Evolutionary conservation across 2,113 vertebrate genomes (phyloP), one percentile per base, ranked within the genome.

Genomic region (Acanthisitta chloris): DNA sequence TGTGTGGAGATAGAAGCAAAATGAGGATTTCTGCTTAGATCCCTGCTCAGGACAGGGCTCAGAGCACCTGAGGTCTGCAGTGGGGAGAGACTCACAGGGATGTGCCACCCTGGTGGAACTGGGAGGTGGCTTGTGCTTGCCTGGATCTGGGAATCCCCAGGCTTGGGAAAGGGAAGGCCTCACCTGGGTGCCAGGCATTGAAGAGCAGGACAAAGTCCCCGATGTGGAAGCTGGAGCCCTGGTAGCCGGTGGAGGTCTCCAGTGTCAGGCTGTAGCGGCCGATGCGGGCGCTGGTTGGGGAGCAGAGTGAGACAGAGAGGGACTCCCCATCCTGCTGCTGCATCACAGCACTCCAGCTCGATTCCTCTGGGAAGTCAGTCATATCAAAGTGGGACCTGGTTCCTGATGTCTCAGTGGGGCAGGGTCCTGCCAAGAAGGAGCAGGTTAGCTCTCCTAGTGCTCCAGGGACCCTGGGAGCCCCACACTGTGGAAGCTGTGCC

Each of bases 181-280:
- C 94, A 99, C 99, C 98, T 98, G 98, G 94, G 69, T 99, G 99
- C 99, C 99, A 99, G 55, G 99, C 92, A 12, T 99, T 99, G 88
- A 99, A 99, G 93, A 99, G 98, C 94, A 99, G 95, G 33, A 98
- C 25, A 10, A 99, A 99, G 26, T 99, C 81, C 17, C 98, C 98
- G 5, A 99, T 94, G 25, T 34, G 49, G 69, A 87, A 97, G 94
- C 97, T 98, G 86, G 94, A 69, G 76, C 91, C 92, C 86, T 92
- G 97, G 76, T 86, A 92, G 64, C 78, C 96, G 0, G 92, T 97
- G 94, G 89, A 84, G 69, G 86, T 25, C 89, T 97, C 95, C 88
- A 99, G 88, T 9, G 90, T 98, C 88, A 99, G 97, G 34, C 81
- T 96, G 96, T 99, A 99, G 70, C 96, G 97, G 82, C 99, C 99